phyloP scores from a whole-genome alignment of 2,113 vertebrate genomes.

The Upupa epops region DNA sequence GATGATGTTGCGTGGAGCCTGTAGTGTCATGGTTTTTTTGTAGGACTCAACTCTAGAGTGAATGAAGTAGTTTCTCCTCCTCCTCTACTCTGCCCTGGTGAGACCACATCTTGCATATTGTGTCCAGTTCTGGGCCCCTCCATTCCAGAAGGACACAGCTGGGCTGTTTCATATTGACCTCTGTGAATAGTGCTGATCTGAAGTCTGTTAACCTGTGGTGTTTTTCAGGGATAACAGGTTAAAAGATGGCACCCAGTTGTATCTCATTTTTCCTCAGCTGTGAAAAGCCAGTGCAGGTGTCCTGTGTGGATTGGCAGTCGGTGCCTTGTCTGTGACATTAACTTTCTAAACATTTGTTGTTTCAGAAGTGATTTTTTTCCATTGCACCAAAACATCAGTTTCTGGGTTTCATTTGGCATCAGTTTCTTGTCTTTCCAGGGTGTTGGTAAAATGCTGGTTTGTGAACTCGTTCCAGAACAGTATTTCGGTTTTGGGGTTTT shows the following conservation, averaged over 20 bases:
- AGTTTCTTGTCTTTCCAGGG: not conserved
- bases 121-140: too few species aligned
- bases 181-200: accelerated
- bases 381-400: not conserved
- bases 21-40: not conserved
- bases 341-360: not conserved
- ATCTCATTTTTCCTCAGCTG: not conserved
- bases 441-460: not conserved
- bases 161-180: not conserved
- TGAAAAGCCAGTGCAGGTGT: not conserved
- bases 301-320: not conserved
- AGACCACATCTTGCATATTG: too few species aligned
- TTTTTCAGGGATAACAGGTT: not conserved
- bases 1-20: not conserved
- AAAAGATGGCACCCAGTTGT: not conserved
- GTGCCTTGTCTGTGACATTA: not conserved
- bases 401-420: too few species aligned
- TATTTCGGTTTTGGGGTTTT: not conserved
- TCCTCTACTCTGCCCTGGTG: too few species aligned
- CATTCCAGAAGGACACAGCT: too few species aligned
- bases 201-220: not conserved
- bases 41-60: not conserved
- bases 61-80: too few species aligned
- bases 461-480: not conserved
- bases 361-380: not conserved